These are phyloP conservation scores for Lycodopsis pacificus DNA, from an alignment of 2,797 vertebrate genomes.

Conservation along the genomic window DNA sequence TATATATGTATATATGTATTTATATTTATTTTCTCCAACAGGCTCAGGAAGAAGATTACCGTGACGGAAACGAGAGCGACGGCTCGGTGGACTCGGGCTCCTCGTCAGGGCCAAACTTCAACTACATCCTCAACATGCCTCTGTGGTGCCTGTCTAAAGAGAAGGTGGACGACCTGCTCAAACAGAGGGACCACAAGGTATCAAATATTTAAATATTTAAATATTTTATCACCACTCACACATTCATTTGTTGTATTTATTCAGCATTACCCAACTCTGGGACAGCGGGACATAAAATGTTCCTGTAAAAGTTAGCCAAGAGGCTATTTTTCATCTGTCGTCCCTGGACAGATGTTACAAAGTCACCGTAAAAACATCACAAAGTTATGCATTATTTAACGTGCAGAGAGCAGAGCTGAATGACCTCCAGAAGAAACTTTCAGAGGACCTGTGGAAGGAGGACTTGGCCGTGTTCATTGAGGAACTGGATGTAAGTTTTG, in stretches of 20 bases:
- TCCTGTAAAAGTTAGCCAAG: too few species aligned
- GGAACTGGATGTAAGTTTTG: conserved; percentile 91
- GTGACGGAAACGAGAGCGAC: conserved; percentile 89
- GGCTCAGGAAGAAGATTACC: conserved; percentile 89
- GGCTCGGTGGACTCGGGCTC: conserved; percentile 90
- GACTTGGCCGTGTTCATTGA: conserved; percentile 95
- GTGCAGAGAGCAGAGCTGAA: conserved; percentile 90
- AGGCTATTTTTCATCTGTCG: too few species aligned
- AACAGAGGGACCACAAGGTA: conserved; percentile 96
- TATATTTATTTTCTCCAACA: conserved; percentile 37
- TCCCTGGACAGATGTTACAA: too few species aligned
- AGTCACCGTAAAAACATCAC: too few species aligned
- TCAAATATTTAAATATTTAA: too few species aligned
- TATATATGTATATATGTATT: neutral
- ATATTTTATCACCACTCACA: neutral
- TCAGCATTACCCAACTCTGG: neutral
- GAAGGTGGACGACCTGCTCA: conserved; percentile 96
- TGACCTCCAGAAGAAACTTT: conserved; percentile 89
- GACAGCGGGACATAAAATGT: too few species aligned
- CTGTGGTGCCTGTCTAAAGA: conserved; percentile 98
- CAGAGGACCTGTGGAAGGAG: conserved; percentile 96
- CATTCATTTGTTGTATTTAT: neutral
- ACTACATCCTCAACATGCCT: conserved; percentile 99
- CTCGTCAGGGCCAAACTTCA: conserved; percentile 94
- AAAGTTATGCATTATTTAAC: too few species aligned